Percentiles rank a stretch among this genome's conserved stretches.
phyloP scores from a whole-genome alignment of 2,113 vertebrate species.

The Centropristis striata region DNA sequence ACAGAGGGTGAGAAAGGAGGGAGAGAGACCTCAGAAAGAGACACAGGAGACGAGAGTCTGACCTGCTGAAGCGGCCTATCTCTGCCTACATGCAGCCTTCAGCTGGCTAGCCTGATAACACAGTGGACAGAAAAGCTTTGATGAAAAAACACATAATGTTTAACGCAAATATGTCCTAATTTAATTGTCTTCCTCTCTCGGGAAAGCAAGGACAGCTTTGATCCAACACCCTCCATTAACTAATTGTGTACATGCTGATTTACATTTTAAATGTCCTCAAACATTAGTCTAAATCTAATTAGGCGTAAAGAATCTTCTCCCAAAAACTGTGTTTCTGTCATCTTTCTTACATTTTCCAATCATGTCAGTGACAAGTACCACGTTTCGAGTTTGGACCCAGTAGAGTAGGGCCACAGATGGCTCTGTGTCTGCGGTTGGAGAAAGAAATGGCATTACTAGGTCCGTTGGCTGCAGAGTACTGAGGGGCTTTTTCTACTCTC shows the following conservation, averaged over 20 bases:
- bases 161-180: conserved; percentile 10
- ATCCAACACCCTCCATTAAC: not conserved
- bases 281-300: not conserved
- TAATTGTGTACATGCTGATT: conserved; percentile 25
- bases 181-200: not conserved
- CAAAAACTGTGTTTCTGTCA: conserved; percentile 17
- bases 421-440: conserved; percentile 71
- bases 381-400: conserved; percentile 64
- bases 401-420: conserved; percentile 76
- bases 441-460: conserved; percentile 76
- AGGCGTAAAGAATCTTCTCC: not conserved
- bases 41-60: conserved; percentile 69
- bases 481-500: conserved; percentile 76
- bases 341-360: conserved; percentile 52
- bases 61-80: conserved; percentile 60
- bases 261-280: not conserved
- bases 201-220: conserved; percentile 1
- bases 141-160: conserved; percentile 20
- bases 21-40: conserved; percentile 61
- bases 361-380: conserved; percentile 62
- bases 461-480: conserved; percentile 68
- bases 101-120: conserved; percentile 18
- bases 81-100: conserved; percentile 44
- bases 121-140: conserved; percentile 7
- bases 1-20: conserved; percentile 37